A percentile compares a stretch with the other conserved stretches of the same genome.
phyloP scores from a whole-genome alignment of 2,888 invertebrate genomes.

The Leucoptera coffeella region DNA sequence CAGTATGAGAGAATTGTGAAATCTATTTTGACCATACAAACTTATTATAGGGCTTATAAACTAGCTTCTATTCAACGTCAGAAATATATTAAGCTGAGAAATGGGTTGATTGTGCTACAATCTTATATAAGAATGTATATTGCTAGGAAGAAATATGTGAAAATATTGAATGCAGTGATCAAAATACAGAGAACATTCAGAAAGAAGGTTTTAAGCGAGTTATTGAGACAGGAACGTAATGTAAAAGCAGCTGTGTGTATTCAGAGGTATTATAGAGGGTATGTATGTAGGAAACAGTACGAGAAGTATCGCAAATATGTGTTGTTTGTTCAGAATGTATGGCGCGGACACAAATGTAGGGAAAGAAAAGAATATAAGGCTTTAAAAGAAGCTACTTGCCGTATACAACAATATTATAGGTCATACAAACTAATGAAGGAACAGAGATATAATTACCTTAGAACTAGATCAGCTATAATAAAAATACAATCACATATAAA shows the following conservation, averaged over 20 bases:
- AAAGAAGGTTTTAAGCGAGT: conserved; percentile 14
- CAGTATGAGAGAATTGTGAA: background rate
- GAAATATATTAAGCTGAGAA: too few relatives aligned
- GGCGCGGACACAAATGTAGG: too few relatives aligned
- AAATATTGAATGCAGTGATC: conserved; percentile 18
- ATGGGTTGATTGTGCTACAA: too few relatives aligned
- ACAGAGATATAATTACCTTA: conserved; percentile 11
- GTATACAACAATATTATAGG: conserved; percentile 31
- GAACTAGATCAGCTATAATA: conserved; percentile 9
- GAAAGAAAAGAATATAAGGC: conserved; percentile 15
- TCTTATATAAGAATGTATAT: too few relatives aligned
- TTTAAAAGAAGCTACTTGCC: conserved; percentile 17
- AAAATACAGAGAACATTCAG: conserved; percentile 33
- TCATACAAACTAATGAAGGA: conserved; percentile 5
- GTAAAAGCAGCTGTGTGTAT: conserved; percentile 24
- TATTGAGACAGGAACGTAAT: conserved; percentile 16
- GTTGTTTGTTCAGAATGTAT: too few relatives aligned
- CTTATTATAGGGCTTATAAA: background rate
- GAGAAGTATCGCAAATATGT: too few relatives aligned
- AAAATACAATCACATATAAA: conserved; percentile 17
- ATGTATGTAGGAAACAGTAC: conserved; percentile 13
- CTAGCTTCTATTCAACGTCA: too few relatives aligned
- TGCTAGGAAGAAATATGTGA: conserved; percentile 22
- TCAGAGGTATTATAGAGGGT: conserved; percentile 27
- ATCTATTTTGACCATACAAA: background rate